Percentiles rank a stretch among this genome's conserved stretches.
Conservation (phyloP, 2,888 invertebrate species). For the Sturmia bella region DNA sequence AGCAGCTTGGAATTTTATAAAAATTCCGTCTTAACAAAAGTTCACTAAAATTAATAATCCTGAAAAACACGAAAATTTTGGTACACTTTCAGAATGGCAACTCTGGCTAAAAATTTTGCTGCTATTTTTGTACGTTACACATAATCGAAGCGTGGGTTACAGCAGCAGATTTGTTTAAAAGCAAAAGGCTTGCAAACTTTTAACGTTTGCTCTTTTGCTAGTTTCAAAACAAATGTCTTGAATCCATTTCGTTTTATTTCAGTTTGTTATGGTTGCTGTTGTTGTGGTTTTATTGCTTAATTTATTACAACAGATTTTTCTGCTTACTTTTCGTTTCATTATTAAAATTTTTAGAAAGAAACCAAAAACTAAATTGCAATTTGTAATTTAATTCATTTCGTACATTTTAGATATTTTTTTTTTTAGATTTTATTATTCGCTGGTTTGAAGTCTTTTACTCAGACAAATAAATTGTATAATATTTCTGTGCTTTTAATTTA, state of each 20-base stretch:
- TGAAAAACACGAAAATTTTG: too few relatives aligned
- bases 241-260: slow-evolving; percentile 26
- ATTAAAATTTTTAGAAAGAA: slow-evolving; percentile 11
- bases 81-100: too few relatives aligned
- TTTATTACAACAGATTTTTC: slow-evolving; percentile 32
- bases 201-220: slow-evolving; percentile 22
- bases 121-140: slow-evolving; percentile 34
- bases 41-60: too few relatives aligned
- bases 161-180: slow-evolving; percentile 42
- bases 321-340: background rate
- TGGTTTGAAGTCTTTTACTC: slow-evolving; percentile 1
- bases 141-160: slow-evolving; percentile 67
- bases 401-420: background rate
- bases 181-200: slow-evolving; percentile 20
- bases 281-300: slow-evolving; percentile 42
- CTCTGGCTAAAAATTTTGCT: background rate
- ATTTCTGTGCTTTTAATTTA: slow-evolving; percentile 24
- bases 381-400: slow-evolving; percentile 50
- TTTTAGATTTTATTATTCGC: slow-evolving; percentile 4
- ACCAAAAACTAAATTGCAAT: slow-evolving; percentile 50
- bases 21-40: too few relatives aligned
- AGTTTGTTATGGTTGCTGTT: background rate
- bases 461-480: slow-evolving; percentile 28
- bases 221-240: slow-evolving; percentile 15
- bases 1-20: too few relatives aligned